Conservation (phyloP, 1,140 invertebrate genomes). For the Hermatobates lingyangjiaoensis region DNA sequence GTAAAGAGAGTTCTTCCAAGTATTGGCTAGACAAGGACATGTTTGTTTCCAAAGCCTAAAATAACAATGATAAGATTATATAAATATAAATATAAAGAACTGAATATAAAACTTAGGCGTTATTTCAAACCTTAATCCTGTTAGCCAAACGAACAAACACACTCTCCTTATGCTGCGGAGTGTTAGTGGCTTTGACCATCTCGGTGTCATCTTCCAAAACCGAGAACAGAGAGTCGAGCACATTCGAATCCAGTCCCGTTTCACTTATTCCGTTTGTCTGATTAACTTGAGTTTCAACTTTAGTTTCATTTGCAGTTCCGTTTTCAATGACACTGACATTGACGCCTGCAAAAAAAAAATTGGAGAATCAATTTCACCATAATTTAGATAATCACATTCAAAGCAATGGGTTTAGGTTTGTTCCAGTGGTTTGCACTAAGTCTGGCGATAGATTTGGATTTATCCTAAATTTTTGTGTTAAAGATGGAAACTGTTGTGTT, state of each 20-base stretch:
- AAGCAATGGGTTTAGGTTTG: too few species aligned
- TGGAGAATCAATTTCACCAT: too few species aligned
- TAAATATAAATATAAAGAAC: neutral
- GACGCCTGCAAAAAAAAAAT: too few species aligned
- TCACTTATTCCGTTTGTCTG: neutral
- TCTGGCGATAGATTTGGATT: too few species aligned
- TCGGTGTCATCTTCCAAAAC: conserved; percentile 28
- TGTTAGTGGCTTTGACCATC: conserved; percentile 21
- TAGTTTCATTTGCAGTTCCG: neutral
- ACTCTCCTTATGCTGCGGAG: conserved; percentile 68
- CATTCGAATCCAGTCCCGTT: conserved; percentile 20
- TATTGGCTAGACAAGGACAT: conserved; percentile 91
- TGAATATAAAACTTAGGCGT: too few species aligned
- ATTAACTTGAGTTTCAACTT: neutral
- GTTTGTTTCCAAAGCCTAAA: conserved; percentile 76
- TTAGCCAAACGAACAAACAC: conserved; percentile 88
- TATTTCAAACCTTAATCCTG: conserved; percentile 81
- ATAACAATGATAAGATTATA: conserved; percentile 10
- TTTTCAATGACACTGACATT: neutral
- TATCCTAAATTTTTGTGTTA: too few species aligned
- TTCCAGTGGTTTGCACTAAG: too few species aligned
- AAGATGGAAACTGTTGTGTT: too few species aligned
- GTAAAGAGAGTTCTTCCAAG: conserved; percentile 77
- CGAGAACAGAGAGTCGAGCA: conserved; percentile 28
- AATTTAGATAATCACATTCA: too few species aligned